These are phyloP conservation scores for Pristis pectinata DNA, from an alignment of 2,797 vertebrate genomes.

Conservation along the genomic window DNA sequence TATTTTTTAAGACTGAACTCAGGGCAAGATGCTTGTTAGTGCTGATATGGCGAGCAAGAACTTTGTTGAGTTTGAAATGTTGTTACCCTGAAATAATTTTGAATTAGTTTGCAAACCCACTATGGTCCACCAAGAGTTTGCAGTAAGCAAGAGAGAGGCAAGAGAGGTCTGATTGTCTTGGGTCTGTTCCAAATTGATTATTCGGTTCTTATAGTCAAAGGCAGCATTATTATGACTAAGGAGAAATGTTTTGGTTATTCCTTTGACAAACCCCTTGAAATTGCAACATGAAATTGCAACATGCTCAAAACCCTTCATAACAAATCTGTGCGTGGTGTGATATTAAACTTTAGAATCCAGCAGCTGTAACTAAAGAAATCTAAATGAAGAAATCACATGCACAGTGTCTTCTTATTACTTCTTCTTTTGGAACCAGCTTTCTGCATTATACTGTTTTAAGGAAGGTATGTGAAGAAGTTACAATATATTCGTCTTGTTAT, in stretches of 20 bases:
- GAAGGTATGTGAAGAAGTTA: background rate
- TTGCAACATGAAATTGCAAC: background rate
- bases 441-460: background rate
- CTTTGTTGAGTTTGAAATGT: too few species aligned
- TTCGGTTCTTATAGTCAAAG: background rate
- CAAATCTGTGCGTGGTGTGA: background rate
- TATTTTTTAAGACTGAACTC: too few species aligned
- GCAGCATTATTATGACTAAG: background rate
- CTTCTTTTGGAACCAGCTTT: background rate
- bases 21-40: too few species aligned
- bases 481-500: background rate
- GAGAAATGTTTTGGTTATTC: background rate
- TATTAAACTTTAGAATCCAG: constrained; percentile 23
- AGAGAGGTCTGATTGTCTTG: background rate
- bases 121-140: background rate
- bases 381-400: constrained; percentile 25
- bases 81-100: background rate
- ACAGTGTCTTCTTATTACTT: background rate
- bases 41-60: too few species aligned
- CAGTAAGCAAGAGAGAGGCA: background rate
- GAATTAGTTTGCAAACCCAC: background rate
- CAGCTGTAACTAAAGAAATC: background rate
- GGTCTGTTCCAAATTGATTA: background rate
- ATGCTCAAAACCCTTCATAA: background rate
- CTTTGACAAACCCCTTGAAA: constrained; percentile 1